Base-by-base conservation (phyloP, 2,113 vertebrate genomes). In the Larimichthys polyactis region DNA sequence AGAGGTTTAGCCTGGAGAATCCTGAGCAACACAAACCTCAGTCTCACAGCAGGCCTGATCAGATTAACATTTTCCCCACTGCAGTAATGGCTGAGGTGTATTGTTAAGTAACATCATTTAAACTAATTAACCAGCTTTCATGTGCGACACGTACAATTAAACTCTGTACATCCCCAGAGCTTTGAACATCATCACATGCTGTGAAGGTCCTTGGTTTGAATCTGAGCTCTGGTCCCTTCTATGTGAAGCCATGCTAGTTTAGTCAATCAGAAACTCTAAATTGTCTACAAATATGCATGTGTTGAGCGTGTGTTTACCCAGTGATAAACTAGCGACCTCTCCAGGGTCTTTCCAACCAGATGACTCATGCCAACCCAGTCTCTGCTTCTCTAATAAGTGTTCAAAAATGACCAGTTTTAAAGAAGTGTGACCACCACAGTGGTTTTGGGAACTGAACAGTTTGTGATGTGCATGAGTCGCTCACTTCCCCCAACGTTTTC, bases 1-100 rank as follows among this genome's bases (percentile, higher is more conserved):
- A 91, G 80, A 82, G 87, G 87, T 90, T 92, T 90, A 91, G 17
- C 66, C 19, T 9, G 40, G 48, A 82, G 73, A 71, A 90, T 81
- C 81, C 86, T 36, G n/a, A 86, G 78, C 68, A 40, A 85, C 7
- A 24, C 52, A 59, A 91, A 86, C 80, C 71, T 67, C 46, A 71
- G 76, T 51, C 76, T 77, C 79, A 67, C 79, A 65, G 73, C 75
- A 65, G 72, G 43, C 60, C 64, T 72, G 71, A 88, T 79, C 75
- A 88, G 83, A 88, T 92, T 90, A 87, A 79, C 82, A 36, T 83
- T 43, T 71, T 60, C 57, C 19, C 36, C 60, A 59, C 62, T 40
- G 24, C 54, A 62, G 51, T 57, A 51, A 49, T 11, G 19, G 32
- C 55, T 63, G 60, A 75, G 86, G 19, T 65, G 73, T 49, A 49